Conservation (phyloP, 2,888 invertebrate genomes). For the Nycteola revayana region DNA sequence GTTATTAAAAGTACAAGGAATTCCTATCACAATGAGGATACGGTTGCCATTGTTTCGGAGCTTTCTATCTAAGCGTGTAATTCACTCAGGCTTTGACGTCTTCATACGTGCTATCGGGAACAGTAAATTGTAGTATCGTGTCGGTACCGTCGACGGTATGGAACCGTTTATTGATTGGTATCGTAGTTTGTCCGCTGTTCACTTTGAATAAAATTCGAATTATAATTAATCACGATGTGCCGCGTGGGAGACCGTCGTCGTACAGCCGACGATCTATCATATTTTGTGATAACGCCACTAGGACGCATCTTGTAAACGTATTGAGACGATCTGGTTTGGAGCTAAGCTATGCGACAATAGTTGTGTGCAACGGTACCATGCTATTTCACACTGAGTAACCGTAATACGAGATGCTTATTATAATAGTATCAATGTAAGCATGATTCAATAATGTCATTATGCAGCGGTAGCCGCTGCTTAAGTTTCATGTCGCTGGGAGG, state of each 20-base stretch:
- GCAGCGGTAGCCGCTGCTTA: constrained; percentile 13
- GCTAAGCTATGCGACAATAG: constrained; percentile 61
- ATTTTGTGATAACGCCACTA: constrained; percentile 81
- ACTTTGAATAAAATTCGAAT: constrained; percentile 83
- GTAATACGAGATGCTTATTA: constrained; percentile 27
- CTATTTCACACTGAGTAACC: constrained; percentile 42
- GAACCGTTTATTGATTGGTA: constrained; percentile 82
- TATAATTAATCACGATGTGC: constrained; percentile 79
- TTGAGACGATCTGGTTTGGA: constrained; percentile 63
- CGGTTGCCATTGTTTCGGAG: constrained; percentile 66
- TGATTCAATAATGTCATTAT: constrained; percentile 28
- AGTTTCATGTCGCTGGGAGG: constrained; percentile 14
- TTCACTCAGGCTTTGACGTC: constrained; percentile 69
- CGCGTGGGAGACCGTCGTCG: constrained; percentile 79
- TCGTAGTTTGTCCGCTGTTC: constrained; percentile 80
- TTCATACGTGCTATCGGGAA: constrained; percentile 73
- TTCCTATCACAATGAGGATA: constrained; percentile 61
- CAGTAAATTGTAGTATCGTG: constrained; percentile 79
- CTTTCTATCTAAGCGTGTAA: constrained; percentile 62
- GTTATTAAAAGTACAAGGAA: constrained; percentile 37
- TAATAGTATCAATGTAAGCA: constrained; percentile 30
- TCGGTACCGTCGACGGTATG: constrained; percentile 77
- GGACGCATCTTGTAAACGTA: constrained; percentile 72
- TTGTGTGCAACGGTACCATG: constrained; percentile 48
- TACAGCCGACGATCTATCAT: constrained; percentile 77